phyloP scores from a whole-genome alignment of 2,797 vertebrate genomes.

The Cyprinodon diabolis region DNA sequence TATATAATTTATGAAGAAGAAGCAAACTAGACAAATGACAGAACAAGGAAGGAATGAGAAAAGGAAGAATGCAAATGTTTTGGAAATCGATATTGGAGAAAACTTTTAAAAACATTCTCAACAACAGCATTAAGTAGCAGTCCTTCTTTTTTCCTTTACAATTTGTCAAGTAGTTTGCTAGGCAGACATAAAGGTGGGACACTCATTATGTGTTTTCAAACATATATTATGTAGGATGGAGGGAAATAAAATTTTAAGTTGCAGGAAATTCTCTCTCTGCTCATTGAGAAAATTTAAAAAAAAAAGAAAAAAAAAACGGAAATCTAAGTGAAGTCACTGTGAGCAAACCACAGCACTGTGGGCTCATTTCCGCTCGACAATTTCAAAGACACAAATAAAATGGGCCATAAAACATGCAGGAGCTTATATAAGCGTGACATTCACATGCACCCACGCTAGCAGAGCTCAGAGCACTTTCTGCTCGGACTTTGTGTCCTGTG shows the following conservation, averaged over 20 bases:
- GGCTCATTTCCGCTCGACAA: neutral
- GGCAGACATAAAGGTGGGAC: neutral
- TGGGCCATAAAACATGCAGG: constrained; percentile 32
- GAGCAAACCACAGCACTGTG: neutral
- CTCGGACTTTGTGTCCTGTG: constrained; percentile 18
- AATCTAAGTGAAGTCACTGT: neutral
- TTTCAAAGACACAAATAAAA: constrained; percentile 28
- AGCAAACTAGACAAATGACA: neutral
- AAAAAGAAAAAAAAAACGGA: neutral
- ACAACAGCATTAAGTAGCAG: neutral
- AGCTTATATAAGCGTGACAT: constrained; percentile 37
- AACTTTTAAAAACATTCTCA: neutral
- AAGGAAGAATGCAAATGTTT: neutral
- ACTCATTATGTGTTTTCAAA: neutral
- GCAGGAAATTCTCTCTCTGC: neutral
- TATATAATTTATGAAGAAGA: too few species aligned
- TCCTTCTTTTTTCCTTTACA: neutral
- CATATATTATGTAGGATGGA: too few species aligned
- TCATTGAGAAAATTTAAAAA: neutral
- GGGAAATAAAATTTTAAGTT: neutral
- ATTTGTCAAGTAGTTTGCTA: neutral
- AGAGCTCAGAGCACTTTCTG: neutral
- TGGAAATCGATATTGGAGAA: neutral
- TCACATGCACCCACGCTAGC: constrained; percentile 25
- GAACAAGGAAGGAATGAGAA: too few species aligned